Conservation (phyloP, 53 echinoderm and acorn worm genomes). For the Antedon mediterranea region DNA sequence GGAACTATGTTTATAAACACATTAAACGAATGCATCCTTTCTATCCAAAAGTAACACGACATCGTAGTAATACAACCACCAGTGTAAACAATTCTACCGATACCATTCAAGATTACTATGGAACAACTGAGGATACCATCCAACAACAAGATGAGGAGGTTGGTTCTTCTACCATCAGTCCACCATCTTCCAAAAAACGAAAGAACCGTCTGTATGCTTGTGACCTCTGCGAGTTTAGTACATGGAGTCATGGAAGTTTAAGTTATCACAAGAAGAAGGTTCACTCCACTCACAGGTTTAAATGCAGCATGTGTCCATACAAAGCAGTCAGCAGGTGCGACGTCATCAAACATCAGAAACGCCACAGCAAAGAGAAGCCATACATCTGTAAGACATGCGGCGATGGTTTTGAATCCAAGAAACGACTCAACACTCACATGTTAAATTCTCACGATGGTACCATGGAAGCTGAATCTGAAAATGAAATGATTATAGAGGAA, state of each 20-base stretch:
- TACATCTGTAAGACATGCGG: constrained; percentile 41
- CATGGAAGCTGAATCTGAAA: constrained; percentile 6
- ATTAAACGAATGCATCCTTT: neutral
- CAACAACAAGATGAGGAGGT: neutral
- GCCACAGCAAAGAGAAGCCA: constrained; percentile 23
- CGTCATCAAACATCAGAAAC: constrained; percentile 27
- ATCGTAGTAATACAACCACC: neutral
- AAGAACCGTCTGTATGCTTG: neutral
- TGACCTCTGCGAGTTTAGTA: neutral
- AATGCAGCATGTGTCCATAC: constrained; percentile 13
- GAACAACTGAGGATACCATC: neutral
- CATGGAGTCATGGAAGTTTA: constrained; percentile 33
- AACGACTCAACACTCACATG: constrained; percentile 38
- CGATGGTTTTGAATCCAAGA: constrained; percentile 39
- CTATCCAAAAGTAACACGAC: neutral
- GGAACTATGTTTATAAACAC: neutral
- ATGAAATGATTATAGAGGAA: neutral
- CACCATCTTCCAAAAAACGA: neutral
- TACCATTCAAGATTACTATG: neutral
- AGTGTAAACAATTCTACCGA: neutral
- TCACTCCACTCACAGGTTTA: constrained; percentile 26
- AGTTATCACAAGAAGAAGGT: constrained; percentile 47
- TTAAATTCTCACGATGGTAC: constrained; percentile 21
- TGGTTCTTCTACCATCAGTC: neutral
- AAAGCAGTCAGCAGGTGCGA: constrained; percentile 31